Evolutionary conservation across 2,888 invertebrate genomes (phyloP).

Genomic region (Mystacides longicornis): DNA sequence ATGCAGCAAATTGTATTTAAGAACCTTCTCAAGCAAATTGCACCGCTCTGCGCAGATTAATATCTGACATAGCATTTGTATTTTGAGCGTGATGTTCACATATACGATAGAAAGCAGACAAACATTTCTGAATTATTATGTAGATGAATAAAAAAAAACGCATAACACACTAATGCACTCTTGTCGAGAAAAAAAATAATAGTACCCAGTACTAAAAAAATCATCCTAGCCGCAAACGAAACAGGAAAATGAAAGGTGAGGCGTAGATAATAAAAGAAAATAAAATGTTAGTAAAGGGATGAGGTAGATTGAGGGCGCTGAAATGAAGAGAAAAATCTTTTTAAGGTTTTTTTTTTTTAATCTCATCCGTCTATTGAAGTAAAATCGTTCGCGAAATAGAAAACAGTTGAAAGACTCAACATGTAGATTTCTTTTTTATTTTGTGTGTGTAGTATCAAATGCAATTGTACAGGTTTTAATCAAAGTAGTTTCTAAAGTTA

Average conservation of each 20-base stretch:
- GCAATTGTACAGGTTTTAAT: too few species aligned
- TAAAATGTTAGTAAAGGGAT: background rate
- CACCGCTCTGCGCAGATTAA: too few species aligned
- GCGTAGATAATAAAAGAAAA: background rate
- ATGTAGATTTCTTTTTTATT: constrained; percentile 21
- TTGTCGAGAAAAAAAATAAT: background rate
- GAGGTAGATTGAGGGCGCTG: background rate
- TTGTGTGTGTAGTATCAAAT: too few species aligned
- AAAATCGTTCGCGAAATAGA: constrained; percentile 22
- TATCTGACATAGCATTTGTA: too few species aligned
- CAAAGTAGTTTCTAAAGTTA: too few species aligned
- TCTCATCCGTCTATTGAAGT: constrained; percentile 20
- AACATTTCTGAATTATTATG: too few species aligned
- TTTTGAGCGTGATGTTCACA: too few species aligned
- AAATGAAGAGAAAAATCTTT: constrained; percentile 8
- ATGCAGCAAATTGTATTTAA: too few species aligned
- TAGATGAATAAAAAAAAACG: too few species aligned
- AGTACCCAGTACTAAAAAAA: too few species aligned
- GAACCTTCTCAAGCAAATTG: too few species aligned
- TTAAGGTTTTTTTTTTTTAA: constrained; percentile 21
- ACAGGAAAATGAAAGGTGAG: background rate
- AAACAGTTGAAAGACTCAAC: constrained; percentile 21
- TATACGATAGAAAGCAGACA: too few species aligned
- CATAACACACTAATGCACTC: background rate
- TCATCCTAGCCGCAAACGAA: background rate